Evolutionary conservation across 2,113 vertebrate genomes (phyloP).

Genomic region (Rhegmatorhina hoffmannsi): DNA sequence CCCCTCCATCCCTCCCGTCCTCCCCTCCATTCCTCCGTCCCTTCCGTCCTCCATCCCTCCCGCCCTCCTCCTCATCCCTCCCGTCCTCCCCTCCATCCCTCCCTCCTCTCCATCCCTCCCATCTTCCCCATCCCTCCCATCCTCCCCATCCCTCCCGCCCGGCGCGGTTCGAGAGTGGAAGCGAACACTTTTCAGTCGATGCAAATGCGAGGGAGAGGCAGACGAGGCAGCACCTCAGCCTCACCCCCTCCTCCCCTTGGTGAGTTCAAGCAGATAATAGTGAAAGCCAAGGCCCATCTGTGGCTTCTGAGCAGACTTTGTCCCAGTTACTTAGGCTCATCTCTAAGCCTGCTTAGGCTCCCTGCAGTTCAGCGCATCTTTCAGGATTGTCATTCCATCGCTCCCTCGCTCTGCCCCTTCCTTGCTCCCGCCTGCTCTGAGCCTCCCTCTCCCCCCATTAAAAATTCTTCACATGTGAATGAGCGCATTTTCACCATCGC

Average conservation of each 20-base stretch:
- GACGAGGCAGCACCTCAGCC: neutral
- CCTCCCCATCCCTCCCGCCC: neutral
- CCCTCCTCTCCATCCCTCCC: neutral
- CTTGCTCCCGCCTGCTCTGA: neutral
- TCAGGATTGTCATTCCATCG: conserved; percentile 30
- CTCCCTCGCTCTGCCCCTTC: neutral
- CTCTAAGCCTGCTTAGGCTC: conserved; percentile 62
- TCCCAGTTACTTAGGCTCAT: conserved; percentile 57
- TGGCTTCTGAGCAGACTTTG: conserved; percentile 48
- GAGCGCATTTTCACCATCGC: neutral
- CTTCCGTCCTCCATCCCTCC: no score
- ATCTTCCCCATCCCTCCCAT: neutral
- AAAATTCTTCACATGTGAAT: conserved; percentile 30
- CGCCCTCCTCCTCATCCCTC: no score
- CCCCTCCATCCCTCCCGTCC: no score
- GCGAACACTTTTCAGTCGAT: neutral
- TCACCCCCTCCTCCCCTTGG: neutral
- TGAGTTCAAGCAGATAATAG: conserved; percentile 17
- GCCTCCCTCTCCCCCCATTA: neutral
- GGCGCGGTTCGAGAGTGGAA: neutral
- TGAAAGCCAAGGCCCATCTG: conserved; percentile 53
- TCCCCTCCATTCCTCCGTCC: no score
- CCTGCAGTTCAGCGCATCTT: conserved; percentile 54
- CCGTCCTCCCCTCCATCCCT: neutral
- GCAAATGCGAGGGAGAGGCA: neutral